Evolutionary conservation across 2,888 invertebrate genomes (phyloP), one percentile per base, ranked within the genome.

Genomic region (Clepsis dumicolana): DNA sequence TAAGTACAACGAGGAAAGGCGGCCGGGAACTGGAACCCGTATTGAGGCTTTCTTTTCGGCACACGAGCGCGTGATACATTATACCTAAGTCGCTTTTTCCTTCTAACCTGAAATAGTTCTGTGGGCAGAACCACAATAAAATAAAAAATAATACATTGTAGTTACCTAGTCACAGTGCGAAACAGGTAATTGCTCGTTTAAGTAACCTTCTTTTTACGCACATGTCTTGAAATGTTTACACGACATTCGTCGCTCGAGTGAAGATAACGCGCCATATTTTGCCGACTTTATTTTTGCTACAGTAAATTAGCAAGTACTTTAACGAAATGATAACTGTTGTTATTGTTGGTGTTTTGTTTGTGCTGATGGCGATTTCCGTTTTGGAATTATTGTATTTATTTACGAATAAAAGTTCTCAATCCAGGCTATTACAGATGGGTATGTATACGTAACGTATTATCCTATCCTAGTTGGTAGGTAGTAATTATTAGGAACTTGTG

Each of bases 371-470:
- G 8, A 29, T 54, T 10, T 57, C 50, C 2, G 7, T 41, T 1
- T 7, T 65, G 1, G 64, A 65, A 50, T 29, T 65, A 18, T 25
- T 50, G 21, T 64, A 64, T n/a, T 25, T 64, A 24, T 50, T 57
- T 1, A 50, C 4, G 5, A 57, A 50, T 38, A 50, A 64, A 32
- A 54, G 41, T 3, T 16, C 18, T 2, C 56, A 18, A 12, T 25
- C 35, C 65, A 71, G 70, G 52, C 41, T 72, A 59, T 56, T 60
- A 44, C 5, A 24, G 24, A 56, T 25, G 67, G 64, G 64, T 70
- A 53, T 61, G 68, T 65, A 65, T 75, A 14, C n/a, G n/a, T n/a
- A n/a, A n/a, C n/a, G n/a, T n/a, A n/a, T n/a, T n/a, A n/a, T n/a
- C n/a, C n/a, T n/a, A n/a, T n/a, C n/a, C n/a, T n/a, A n/a, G n/a